Base-by-base conservation (phyloP, 1,140 invertebrate genomes). In the Drosophila repletoides region DNA sequence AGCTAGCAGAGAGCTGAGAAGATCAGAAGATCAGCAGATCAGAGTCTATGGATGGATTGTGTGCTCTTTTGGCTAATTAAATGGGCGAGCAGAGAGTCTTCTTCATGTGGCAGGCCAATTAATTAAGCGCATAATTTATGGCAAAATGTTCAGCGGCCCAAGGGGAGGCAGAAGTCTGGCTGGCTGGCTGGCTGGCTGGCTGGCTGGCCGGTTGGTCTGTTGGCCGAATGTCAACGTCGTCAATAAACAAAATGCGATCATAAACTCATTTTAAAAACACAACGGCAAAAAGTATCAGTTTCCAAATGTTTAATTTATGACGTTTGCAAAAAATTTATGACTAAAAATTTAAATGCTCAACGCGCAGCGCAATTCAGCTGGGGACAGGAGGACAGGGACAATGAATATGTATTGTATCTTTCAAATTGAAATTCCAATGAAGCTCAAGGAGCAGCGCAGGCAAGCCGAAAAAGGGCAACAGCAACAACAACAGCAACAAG, bases 241-340 rank as follows among this genome's bases (percentile, higher is more conserved):
- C 60, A 69, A 70, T 84, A 53, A 49, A 26, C 26, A 48, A 64
- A 49, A 69, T 63, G 49, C 48, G 55, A 60, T 46, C 45, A 52
- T 38, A 45, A 63, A 52, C 36, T 49, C 64, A 60, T 64, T n/a
- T 64, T 38, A 28, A 52, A 64, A 63, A 68, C 45, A 45, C 10
- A 29, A 43, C 10, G 24, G 14, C 36, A 33, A 52, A 61, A 43
- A 63, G 75, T 84, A 84, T 84, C 75, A 72, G 81, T 86, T 86
- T 58, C 75, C 69, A 86, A 84, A 84, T 86, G 80, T 86, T 84
- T 84, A 84, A 84, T 86, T 86, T 86, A 86, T 84, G 80, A 84
- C 80, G 59, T 69, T 64, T 71, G 72, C 79, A 72, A 77, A n/a
- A 84, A 79, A 86, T 84, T 79, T 84, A 84, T 86, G 66, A 79